Base-by-base conservation (phyloP, 2,888 invertebrate genomes). In the Ametastegia equiseti region DNA sequence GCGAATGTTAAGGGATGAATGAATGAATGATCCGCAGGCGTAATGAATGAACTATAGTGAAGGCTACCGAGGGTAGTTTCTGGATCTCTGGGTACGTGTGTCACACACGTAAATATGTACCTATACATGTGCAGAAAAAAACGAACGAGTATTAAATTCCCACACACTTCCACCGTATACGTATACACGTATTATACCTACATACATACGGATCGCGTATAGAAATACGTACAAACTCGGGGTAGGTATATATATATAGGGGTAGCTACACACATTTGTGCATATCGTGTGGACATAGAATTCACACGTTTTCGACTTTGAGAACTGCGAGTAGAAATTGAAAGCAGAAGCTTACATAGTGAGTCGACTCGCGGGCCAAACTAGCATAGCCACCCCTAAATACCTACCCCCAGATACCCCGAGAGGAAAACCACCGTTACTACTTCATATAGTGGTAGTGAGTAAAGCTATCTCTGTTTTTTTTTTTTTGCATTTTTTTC, bases 41-140 rank as follows among this genome's bases (percentile, higher is more conserved):
- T n/a, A n/a, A 54, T 23, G 54, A 78, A 78, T 23, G 60, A 57
- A 60, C 45, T 60, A 78, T 9, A 13, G 78, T n/a, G n/a, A n/a
- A n/a, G n/a, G n/a, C n/a, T n/a, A n/a, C n/a, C n/a, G n/a, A n/a
- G n/a, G n/a, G n/a, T n/a, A n/a, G n/a, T n/a, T n/a, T n/a, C n/a
- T n/a, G n/a, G n/a, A n/a, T n/a, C n/a, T n/a, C n/a, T n/a, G n/a
- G n/a, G n/a, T n/a, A n/a, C n/a, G n/a, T n/a, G n/a, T n/a, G n/a
- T n/a, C n/a, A n/a, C n/a, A n/a, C n/a, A n/a, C n/a, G n/a, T n/a
- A n/a, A n/a, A n/a, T n/a, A n/a, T n/a, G n/a, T n/a, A n/a, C n/a
- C n/a, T n/a, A n/a, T n/a, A n/a, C n/a, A n/a, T n/a, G n/a, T n/a
- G n/a, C n/a, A n/a, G n/a, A n/a, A n/a, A n/a, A n/a, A n/a, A n/a